phyloP scores from a whole-genome alignment of 2,888 invertebrate genomes.

The Amblyteles armatorius region DNA sequence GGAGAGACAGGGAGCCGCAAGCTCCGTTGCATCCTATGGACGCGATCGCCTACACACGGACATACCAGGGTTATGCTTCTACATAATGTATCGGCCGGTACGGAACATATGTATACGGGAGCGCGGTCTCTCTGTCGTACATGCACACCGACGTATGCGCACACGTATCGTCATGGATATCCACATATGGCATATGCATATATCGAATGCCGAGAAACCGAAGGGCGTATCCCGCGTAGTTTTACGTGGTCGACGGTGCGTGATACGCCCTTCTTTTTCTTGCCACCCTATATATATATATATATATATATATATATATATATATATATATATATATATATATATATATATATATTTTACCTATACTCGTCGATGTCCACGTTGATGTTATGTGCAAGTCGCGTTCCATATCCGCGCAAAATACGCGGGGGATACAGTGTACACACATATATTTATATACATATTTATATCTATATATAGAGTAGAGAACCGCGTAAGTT shows the following conservation, averaged over 20 bases:
- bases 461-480: neutral
- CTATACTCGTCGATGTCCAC: conserved; percentile 8
- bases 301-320: conserved; percentile 13
- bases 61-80: conserved; percentile 45
- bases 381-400: neutral
- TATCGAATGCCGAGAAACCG: too few relatives aligned
- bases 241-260: too few relatives aligned
- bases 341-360: neutral
- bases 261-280: too few relatives aligned
- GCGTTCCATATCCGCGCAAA: conserved; percentile 6
- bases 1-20: conserved; percentile 19
- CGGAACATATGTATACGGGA: conserved; percentile 9
- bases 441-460: too few relatives aligned
- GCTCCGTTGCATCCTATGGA: conserved; percentile 43
- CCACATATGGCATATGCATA: neutral
- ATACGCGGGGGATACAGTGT: neutral
- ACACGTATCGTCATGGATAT: neutral
- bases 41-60: neutral
- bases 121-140: conserved; percentile 8
- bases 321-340: neutral
- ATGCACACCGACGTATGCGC: neutral
- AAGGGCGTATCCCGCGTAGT: too few relatives aligned
- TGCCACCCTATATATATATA: too few relatives aligned
- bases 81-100: conserved; percentile 50
- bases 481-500: too few relatives aligned